Percentiles rank a stretch among this genome's conserved stretches.
Conservation (phyloP, 2,888 invertebrate genomes). For the Synanthedon formicaeformis region DNA sequence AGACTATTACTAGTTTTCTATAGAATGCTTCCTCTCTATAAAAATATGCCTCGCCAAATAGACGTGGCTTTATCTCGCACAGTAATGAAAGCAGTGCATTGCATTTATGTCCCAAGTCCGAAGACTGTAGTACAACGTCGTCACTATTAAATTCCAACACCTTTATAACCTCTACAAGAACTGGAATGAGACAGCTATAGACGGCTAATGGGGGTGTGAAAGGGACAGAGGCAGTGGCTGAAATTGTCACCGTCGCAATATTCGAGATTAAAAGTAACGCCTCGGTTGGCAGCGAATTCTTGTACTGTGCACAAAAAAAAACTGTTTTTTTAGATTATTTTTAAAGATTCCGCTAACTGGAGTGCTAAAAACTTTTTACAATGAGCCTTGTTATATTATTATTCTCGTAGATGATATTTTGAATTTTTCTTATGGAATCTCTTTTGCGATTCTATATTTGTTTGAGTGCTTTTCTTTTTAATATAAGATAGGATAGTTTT, state of each 20-base stretch:
- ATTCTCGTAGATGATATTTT: too few relatives aligned
- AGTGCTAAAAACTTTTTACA: not conserved
- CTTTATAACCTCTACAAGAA: not conserved
- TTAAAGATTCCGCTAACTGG: slow-evolving; percentile 3
- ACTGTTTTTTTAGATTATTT: slow-evolving; percentile 11
- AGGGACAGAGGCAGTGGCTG: slow-evolving; percentile 22
- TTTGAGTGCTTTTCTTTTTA: too few relatives aligned
- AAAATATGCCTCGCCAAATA: too few relatives aligned
- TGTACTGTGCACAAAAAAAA: slow-evolving; percentile 33
- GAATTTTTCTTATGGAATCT: too few relatives aligned
- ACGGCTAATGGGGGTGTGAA: slow-evolving; percentile 9
- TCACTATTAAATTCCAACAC: not conserved
- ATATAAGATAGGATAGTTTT: too few relatives aligned
- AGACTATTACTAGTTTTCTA: too few relatives aligned
- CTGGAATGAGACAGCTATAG: slow-evolving; percentile 17
- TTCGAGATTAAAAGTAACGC: slow-evolving; percentile 66
- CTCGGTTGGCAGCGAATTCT: slow-evolving; percentile 47
- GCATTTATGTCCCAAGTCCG: too few relatives aligned
- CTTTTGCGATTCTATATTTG: too few relatives aligned
- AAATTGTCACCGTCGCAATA: slow-evolving; percentile 61
- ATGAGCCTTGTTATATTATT: not conserved
- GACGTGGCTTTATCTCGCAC: too few relatives aligned
- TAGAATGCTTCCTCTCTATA: too few relatives aligned
- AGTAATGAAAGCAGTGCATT: too few relatives aligned
- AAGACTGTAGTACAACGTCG: not conserved